Evolutionary conservation across 2,888 invertebrate genomes (phyloP), one percentile per base, ranked within the genome.

Genomic region (Drosophila putrida): DNA sequence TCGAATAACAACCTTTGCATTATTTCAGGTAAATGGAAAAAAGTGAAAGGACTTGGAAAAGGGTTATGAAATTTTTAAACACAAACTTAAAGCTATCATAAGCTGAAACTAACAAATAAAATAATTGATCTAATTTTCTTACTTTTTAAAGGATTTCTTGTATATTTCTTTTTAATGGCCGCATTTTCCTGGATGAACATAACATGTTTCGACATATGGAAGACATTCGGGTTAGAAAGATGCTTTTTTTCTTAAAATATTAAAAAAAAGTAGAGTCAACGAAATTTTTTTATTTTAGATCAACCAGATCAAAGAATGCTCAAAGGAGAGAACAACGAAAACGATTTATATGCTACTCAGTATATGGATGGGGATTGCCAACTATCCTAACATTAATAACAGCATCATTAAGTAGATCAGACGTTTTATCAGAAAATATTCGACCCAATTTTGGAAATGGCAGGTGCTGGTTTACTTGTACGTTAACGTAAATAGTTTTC

Each of bases 131-230:
- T 4, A 9, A 4, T 25, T 15, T 53, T 25, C 2, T 4, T 15
- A 49, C 25, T 57, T 58, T 59, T 80, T 94, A 33, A 93, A 96
- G 96, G 95, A 69, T 95, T 95, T 90, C 93, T 93, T 53, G 94
- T 95, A 84, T 94, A 95, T 90, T 96, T 95, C 90, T 94, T 94
- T 64, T 95, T 96, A 89, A 93, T 95, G 88, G 94, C 95, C 9
- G 94, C 96, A 53, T 96, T 96, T 91, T 94, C 94, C 57, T 96
- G 96, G 96, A 94, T 96, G 89, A 96, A 95, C 93, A 94, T 96
- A 90, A 96, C 96, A 94, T 96, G 96, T 91, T 95, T 96, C 93
- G 96, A 96, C 93, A 96, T 96, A 91, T 96, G 96, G 96, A 95
- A 95, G 94, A 96, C 96, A 84, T 95, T 96, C 92, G 95, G 95